Evolutionary conservation across 2,797 vertebrate genomes (phyloP).

Genomic region (Mus caroli): DNA sequence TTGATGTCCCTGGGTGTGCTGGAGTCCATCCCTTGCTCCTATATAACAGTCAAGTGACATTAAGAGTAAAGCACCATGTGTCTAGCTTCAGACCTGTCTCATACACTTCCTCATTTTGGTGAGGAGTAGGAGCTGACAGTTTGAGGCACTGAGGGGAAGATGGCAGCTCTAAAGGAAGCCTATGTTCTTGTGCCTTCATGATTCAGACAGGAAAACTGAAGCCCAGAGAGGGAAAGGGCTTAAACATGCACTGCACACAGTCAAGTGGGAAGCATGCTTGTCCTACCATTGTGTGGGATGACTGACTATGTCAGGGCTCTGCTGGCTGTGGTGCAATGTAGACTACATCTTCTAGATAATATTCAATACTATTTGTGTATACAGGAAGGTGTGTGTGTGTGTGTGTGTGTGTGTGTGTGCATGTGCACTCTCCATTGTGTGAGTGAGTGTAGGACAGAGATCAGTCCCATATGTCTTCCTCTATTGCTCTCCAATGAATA

Average conservation of each 20-base stretch:
- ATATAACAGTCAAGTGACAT: background rate
- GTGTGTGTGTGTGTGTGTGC: no score
- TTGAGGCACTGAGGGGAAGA: conserved; percentile 53
- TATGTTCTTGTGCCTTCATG: conserved; percentile 45
- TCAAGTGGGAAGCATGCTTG: background rate
- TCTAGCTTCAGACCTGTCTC: background rate
- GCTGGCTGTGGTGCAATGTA: background rate
- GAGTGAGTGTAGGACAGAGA: background rate
- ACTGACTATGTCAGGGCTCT: background rate
- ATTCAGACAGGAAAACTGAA: conserved; percentile 52
- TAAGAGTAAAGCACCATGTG: background rate
- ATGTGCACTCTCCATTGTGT: background rate
- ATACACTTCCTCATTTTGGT: conserved; percentile 31
- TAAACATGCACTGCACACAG: background rate
- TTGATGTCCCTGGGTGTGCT: background rate
- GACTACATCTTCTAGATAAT: no score
- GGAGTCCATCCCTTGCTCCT: background rate
- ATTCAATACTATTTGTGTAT: background rate
- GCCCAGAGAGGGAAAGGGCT: background rate
- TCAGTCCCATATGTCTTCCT: background rate
- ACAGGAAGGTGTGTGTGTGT: background rate
- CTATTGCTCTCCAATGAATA: background rate
- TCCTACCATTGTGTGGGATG: background rate
- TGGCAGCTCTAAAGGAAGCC: conserved; percentile 53
- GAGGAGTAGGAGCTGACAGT: conserved; percentile 22